phyloP scores from a whole-genome alignment of 2,797 vertebrate species.

The Typhlichthys eigenmanni region DNA sequence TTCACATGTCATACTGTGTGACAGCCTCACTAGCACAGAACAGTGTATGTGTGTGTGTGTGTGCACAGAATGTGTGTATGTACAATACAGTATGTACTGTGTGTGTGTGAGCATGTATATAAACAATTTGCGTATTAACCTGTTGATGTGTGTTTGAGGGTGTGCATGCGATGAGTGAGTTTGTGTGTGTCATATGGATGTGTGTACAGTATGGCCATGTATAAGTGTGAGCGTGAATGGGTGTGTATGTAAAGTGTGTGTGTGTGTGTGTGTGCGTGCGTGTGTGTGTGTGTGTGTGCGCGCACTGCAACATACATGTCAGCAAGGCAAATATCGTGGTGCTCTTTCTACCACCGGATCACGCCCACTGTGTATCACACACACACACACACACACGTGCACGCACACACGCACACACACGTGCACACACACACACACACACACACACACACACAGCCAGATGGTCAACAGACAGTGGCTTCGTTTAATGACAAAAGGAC shows the following conservation, averaged over 20 bases:
- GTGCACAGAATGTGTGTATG: conserved; percentile 17
- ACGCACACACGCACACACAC: conserved; percentile 26
- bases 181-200: conserved; percentile 16
- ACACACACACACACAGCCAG: conserved; percentile 63
- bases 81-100: conserved; percentile 19
- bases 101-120: conserved; percentile 7
- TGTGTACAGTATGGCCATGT: too few relatives aligned
- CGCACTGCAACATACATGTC: conserved; percentile 44
- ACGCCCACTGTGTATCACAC: conserved; percentile 48
- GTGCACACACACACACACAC: conserved; percentile 34
- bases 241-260: too few relatives aligned
- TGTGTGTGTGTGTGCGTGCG: too few relatives aligned
- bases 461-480: conserved; percentile 80
- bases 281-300: conserved; percentile 15
- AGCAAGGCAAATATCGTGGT: conserved; percentile 68
- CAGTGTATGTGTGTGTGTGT: background rate
- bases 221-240: too few relatives aligned
- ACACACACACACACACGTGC: conserved; percentile 12
- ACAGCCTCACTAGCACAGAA: conserved; percentile 38
- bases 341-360: conserved; percentile 58
- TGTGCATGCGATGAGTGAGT: conserved; percentile 12
- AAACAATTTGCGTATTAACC: too few relatives aligned
- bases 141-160: background rate
- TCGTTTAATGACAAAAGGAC: conserved; percentile 83
- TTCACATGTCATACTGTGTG: conserved; percentile 52